phyloP scores from a whole-genome alignment of 2,797 vertebrate species.

The Delichon dasypus region DNA sequence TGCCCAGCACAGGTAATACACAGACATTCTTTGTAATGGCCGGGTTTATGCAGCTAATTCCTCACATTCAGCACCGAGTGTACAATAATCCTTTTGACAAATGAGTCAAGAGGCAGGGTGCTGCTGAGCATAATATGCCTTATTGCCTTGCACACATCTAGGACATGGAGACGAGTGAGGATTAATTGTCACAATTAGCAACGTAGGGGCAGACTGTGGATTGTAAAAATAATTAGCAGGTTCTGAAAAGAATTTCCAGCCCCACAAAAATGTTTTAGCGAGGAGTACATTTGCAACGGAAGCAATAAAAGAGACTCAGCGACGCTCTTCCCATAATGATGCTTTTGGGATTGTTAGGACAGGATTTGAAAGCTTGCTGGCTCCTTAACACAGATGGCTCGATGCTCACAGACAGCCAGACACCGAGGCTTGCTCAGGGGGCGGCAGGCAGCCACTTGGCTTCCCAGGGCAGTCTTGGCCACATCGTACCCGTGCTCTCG shows the following conservation, averaged over 20 bases:
- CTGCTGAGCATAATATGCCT: slow-evolving; percentile 57
- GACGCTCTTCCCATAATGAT: not conserved
- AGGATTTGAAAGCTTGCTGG: not conserved
- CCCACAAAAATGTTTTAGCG: slow-evolving; percentile 55
- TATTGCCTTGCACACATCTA: slow-evolving; percentile 47
- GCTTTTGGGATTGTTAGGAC: not conserved
- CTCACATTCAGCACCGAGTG: not conserved
- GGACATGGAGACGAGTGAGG: slow-evolving; percentile 49
- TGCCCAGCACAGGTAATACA: slow-evolving; percentile 13
- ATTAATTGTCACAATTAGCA: slow-evolving; percentile 67
- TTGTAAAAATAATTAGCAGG: slow-evolving; percentile 61
- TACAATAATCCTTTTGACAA: slow-evolving; percentile 51
- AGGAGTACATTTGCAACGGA: not conserved
- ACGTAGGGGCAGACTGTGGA: slow-evolving; percentile 8
- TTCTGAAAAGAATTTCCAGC: slow-evolving; percentile 50
- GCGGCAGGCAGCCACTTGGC: not conserved
- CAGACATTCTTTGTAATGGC: not conserved
- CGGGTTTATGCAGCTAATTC: slow-evolving; percentile 44
- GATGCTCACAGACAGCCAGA: not conserved
- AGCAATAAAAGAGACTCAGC: slow-evolving; percentile 28
- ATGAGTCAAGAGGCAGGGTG: slow-evolving; percentile 48
- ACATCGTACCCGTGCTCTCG: not conserved
- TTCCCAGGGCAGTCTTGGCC: rapidly evolving
- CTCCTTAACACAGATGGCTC: not conserved
- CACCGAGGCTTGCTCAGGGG: rapidly evolving